Base-by-base conservation (phyloP, 2,888 invertebrate species). In the Invenusta paracnida region DNA sequence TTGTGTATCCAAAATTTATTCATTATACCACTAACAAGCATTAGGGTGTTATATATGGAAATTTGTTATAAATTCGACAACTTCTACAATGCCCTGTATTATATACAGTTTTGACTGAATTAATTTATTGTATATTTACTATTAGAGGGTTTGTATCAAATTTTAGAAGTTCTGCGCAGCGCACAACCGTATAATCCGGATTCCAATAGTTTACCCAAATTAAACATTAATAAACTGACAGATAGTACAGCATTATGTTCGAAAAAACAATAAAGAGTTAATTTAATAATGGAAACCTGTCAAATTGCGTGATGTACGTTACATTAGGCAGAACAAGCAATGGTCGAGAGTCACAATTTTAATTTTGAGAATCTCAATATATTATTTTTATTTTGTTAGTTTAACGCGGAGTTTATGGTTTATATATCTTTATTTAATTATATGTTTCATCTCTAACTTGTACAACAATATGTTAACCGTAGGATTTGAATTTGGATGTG, bases 241-340 rank as follows among this genome's bases (percentile, higher is more conserved):
- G 73, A 5, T 73, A 73, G 5, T 73, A n/a, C 73, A 23, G 11
- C 73, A 73, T 73, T 73, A 23, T 73, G 23, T 73, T 73, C 73
- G 73, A 13, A 73, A 23, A 73, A 13, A 73, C 73, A 73, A 73
- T 73, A 23, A 5, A 23, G 2, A 23, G 73, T 73, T 73, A 73
- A 73, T 73, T 73, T 73, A 73, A 73, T 73, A 73, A 73, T 73
- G 73, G 73, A 73, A 73, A 73, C 73, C 73, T 73, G 73, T 23
- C 73, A 73, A 73, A 73, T 23, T 13, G 5, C 73, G 23, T 73
- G 23, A 73, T 23, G 23, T 23, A n/a, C 23, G 5, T 73, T 73
- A 73, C 23, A 73, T 73, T 13, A 73, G 23, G 11, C 17, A 73
- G 23, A 73, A 23, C 17, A 73, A 73, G 23, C 73, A 73, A 73